A percentile compares a stretch with the other conserved stretches of the same genome.
These are phyloP conservation scores for Agonum fuliginosum DNA, from an alignment of 2,888 invertebrate genomes.

Conservation along the genomic window DNA sequence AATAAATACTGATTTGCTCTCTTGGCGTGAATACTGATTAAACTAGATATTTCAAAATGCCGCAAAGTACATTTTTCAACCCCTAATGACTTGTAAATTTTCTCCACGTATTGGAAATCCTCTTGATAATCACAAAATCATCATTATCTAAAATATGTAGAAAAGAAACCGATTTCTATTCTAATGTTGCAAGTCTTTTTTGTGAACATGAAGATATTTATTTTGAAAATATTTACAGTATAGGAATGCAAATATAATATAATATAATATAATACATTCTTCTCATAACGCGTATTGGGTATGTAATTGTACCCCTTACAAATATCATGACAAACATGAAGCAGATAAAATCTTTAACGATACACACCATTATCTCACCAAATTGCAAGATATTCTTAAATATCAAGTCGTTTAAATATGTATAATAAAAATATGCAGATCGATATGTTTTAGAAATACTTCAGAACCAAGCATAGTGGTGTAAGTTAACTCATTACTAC, in stretches of 20 bases:
- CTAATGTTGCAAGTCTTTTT: no score
- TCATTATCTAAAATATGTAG: neutral
- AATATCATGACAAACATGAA: conserved; percentile 42
- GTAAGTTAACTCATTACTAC: no score
- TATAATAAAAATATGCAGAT: conserved; percentile 44
- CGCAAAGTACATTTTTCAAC: no score
- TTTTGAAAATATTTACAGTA: conserved; percentile 58
- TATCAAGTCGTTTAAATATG: conserved; percentile 42
- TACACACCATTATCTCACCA: conserved; percentile 29
- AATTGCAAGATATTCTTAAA: conserved; percentile 21
- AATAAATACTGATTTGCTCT: no score
- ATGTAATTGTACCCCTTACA: conserved; percentile 8
- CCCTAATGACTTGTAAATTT: no score
- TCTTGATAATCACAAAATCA: no score
- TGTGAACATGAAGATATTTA: conserved; percentile 58
- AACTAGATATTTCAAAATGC: no score
- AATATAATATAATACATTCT: conserved; percentile 54
- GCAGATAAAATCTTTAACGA: conserved; percentile 46
- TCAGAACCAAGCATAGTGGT: no score
- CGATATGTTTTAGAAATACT: conserved; percentile 41
- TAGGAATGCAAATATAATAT: conserved; percentile 53
- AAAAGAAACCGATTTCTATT: no score
- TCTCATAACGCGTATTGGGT: conserved; percentile 8
- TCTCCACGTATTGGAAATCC: no score
- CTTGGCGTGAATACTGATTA: no score